These are phyloP conservation scores for Leptoclinus maculatus DNA, from an alignment of 2,797 vertebrate species.

Conservation along the genomic window DNA sequence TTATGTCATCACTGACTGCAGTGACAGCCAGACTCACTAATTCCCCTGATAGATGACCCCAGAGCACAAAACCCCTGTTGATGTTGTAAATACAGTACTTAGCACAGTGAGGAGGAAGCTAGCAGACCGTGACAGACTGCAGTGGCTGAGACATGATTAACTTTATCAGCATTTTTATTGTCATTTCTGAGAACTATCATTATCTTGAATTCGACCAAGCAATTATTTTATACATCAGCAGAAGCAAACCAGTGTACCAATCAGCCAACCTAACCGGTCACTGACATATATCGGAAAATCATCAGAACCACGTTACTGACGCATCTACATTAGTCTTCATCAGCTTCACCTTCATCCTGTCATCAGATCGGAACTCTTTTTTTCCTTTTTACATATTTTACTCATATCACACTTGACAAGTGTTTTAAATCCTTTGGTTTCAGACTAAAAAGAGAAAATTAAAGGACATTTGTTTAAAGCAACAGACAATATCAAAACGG, in stretches of 20 bases:
- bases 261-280: background rate
- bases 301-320: conserved; percentile 10
- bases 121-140: conserved; percentile 64
- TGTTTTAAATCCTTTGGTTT: conserved; percentile 47
- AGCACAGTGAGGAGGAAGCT: conserved; percentile 34
- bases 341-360: conserved; percentile 45
- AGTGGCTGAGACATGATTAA: conserved; percentile 60
- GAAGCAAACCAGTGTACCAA: background rate
- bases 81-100: conserved; percentile 56
- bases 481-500: background rate
- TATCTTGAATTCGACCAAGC: conserved; percentile 16
- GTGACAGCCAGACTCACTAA: conserved; percentile 52
- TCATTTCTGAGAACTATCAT: conserved; percentile 12
- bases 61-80: conserved; percentile 51
- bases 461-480: background rate
- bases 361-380: background rate
- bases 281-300: background rate
- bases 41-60: conserved; percentile 59
- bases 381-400: conserved; percentile 23
- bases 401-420: conserved; percentile 42
- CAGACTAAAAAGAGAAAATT: background rate
- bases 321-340: conserved; percentile 32
- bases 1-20: conserved; percentile 62
- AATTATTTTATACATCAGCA: background rate
- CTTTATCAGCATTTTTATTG: conserved; percentile 32